These are phyloP conservation scores for Toxonevra muliebris DNA, from an alignment of 2,888 invertebrate genomes.

Conservation along the genomic window DNA sequence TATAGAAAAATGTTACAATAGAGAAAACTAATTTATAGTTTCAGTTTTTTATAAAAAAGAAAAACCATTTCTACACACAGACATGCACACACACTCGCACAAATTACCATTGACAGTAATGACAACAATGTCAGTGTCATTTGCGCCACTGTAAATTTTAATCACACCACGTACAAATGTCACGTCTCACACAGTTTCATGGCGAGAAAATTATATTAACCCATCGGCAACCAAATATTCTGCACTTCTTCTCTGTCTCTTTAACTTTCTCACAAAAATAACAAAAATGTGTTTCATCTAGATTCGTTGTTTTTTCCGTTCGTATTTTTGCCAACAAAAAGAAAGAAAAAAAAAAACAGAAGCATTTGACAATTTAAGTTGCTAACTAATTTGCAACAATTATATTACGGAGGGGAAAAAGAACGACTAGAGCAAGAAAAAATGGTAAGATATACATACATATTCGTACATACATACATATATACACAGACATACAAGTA, in stretches of 20 bases:
- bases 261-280: constrained; percentile 37
- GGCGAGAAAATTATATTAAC: constrained; percentile 9
- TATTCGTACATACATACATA: neutral
- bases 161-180: constrained; percentile 29
- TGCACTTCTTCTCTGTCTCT: no score
- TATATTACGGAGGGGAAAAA: constrained; percentile 38
- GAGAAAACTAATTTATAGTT: no score
- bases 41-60: no score
- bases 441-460: neutral
- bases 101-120: constrained; percentile 24
- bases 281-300: constrained; percentile 8
- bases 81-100: neutral
- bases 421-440: neutral
- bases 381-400: constrained; percentile 57
- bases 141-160: constrained; percentile 21
- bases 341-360: neutral
- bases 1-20: no score
- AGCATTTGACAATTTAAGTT: constrained; percentile 46
- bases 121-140: constrained; percentile 25
- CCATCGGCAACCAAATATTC: neutral
- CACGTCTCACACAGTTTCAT: constrained; percentile 14
- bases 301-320: constrained; percentile 2
- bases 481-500: neutral
- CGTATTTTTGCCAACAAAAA: neutral
- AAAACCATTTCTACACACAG: neutral